Percentiles rank a stretch among this genome's conserved stretches.
phyloP scores from a whole-genome alignment of 2,797 vertebrate genomes.

The Sebastes matsubarae region DNA sequence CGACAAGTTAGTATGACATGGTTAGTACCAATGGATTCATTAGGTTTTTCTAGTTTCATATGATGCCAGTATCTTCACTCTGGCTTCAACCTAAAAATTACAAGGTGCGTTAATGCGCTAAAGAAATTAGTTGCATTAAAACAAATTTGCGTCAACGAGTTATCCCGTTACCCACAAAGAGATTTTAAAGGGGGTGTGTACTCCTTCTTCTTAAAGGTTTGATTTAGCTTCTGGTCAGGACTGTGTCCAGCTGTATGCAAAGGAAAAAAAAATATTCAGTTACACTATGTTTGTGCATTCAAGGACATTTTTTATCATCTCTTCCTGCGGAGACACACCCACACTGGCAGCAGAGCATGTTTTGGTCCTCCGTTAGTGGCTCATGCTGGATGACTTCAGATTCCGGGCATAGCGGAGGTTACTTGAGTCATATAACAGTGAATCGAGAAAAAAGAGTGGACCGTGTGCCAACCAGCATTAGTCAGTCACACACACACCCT shows the following conservation, averaged over 20 bases:
- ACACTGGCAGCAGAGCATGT: conserved; percentile 67
- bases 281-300: neutral
- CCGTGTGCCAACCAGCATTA: conserved; percentile 40
- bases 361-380: conserved; percentile 56
- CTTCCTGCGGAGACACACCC: conserved; percentile 20
- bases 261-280: no score
- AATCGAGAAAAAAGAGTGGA: conserved; percentile 26
- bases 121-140: no score
- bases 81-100: no score
- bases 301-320: conserved; percentile 8
- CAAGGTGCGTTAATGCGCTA: no score
- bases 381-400: conserved; percentile 61
- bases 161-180: no score
- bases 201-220: neutral
- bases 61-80: no score
- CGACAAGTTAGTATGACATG: no score
- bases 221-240: neutral
- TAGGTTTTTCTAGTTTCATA: no score
- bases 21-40: no score
- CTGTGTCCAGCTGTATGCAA: neutral
- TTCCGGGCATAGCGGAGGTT: conserved; percentile 64
- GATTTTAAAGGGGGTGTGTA: no score
- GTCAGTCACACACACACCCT: conserved; percentile 24
- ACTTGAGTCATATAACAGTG: conserved; percentile 54
- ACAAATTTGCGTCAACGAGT: no score